Conservation (phyloP, 2,888 invertebrate species). For the Lagria hirta region DNA sequence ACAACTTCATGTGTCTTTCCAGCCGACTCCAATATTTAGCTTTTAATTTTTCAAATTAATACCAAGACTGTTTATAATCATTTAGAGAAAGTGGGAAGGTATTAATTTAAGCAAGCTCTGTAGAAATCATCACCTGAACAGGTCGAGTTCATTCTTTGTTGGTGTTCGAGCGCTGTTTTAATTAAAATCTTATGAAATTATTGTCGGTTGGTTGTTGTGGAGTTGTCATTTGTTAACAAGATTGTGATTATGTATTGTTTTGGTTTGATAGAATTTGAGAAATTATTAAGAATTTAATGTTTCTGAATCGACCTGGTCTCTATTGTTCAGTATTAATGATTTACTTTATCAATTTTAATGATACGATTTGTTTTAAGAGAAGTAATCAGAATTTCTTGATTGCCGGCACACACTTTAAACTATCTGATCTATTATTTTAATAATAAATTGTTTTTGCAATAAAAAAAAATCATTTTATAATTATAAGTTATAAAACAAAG, state of each 20-base stretch:
- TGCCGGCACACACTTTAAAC: too few relatives aligned
- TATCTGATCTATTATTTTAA: too few relatives aligned
- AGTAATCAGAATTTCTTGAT: too few relatives aligned
- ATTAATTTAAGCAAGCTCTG: slow-evolving; percentile 9
- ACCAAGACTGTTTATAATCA: slow-evolving; percentile 11
- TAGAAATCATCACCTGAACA: slow-evolving; percentile 19
- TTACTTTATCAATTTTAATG: slow-evolving; percentile 30
- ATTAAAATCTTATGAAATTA: slow-evolving; percentile 35
- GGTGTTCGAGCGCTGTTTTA: slow-evolving; percentile 15
- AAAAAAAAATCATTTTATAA: too few relatives aligned
- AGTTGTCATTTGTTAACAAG: slow-evolving; percentile 44
- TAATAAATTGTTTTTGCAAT: too few relatives aligned
- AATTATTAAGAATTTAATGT: slow-evolving; percentile 1
- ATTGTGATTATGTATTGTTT: slow-evolving; percentile 46
- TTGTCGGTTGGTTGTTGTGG: slow-evolving; percentile 34
- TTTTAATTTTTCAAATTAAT: too few relatives aligned
- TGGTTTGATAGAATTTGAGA: slow-evolving; percentile 40
- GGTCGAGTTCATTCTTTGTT: slow-evolving; percentile 11
- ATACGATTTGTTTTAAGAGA: too few relatives aligned
- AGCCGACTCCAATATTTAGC: too few relatives aligned
- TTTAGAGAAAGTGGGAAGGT: slow-evolving; percentile 4
- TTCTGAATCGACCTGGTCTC: slow-evolving; percentile 10
- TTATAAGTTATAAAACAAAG: too few relatives aligned
- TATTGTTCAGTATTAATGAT: slow-evolving; percentile 30
- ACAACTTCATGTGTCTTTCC: too few relatives aligned